Evolutionary conservation across 2,888 invertebrate species (phyloP).

Genomic region (Brenthis ino): DNA sequence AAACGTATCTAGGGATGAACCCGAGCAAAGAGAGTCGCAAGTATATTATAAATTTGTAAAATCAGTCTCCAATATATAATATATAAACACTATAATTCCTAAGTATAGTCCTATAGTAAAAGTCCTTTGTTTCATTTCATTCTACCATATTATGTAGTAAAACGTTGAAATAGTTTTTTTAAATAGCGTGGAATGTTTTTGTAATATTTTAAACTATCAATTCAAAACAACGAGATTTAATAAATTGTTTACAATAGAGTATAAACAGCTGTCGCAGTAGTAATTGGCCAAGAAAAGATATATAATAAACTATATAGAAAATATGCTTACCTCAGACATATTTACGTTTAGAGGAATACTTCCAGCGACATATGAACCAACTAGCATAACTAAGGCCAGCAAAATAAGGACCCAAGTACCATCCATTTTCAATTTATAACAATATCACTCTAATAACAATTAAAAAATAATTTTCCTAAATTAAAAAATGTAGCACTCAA

Average conservation of each 20-base stretch:
- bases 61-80: no score
- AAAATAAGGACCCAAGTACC: slow-evolving; percentile 91
- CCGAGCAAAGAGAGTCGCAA: no score
- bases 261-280: slow-evolving; percentile 11
- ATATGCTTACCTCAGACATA: slow-evolving; percentile 92
- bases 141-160: no score
- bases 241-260: slow-evolving; percentile 3
- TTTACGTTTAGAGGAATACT: slow-evolving; percentile 96
- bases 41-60: no score
- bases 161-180: no score
- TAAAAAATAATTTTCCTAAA: neutral
- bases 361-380: slow-evolving; percentile 97
- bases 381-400: slow-evolving; percentile 94
- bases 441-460: slow-evolving; percentile 22
- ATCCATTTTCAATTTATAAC: slow-evolving; percentile 83
- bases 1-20: no score
- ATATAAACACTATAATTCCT: no score
- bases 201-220: no score
- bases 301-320: neutral
- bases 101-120: no score
- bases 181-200: no score
- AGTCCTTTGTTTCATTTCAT: no score
- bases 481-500: neutral
- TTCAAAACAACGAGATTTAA: no score
- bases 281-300: neutral